A percentile compares a stretch with the other conserved stretches of the same genome.
phyloP scores from a whole-genome alignment of 2,113 vertebrate genomes.

The Ageneiosus marmoratus region DNA sequence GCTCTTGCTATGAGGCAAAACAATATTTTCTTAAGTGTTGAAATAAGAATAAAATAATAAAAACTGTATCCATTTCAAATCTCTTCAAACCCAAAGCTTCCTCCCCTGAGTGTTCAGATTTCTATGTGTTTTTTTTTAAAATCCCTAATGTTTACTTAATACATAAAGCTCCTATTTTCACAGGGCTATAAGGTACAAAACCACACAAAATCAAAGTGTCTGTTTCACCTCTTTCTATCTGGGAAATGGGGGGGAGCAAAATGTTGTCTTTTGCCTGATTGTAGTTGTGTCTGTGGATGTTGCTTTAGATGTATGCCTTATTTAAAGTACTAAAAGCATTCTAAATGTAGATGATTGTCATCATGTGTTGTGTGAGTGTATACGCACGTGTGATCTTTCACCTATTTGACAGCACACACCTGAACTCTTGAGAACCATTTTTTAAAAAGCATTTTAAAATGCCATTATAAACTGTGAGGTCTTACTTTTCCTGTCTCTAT shows the following conservation, averaged over 20 bases:
- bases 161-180: constrained; percentile 26
- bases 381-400: constrained; percentile 52
- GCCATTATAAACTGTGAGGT: constrained; percentile 50
- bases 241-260: constrained; percentile 40
- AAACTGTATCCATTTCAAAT: constrained; percentile 11
- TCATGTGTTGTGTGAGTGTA: constrained; percentile 58
- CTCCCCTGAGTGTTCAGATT: not conserved
- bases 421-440: not conserved
- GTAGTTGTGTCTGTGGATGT: constrained; percentile 58
- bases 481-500: constrained; percentile 32
- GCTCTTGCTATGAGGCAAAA: constrained; percentile 28
- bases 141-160: not conserved
- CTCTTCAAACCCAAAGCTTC: not conserved
- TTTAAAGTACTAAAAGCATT: constrained; percentile 56
- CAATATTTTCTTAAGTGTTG: constrained; percentile 47
- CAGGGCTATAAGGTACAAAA: constrained; percentile 65
- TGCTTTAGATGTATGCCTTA: constrained; percentile 59
- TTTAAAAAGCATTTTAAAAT: constrained; percentile 19
- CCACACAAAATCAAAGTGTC: constrained; percentile 55
- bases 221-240: constrained; percentile 9
- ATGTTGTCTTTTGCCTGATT: constrained; percentile 23
- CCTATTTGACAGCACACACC: not conserved
- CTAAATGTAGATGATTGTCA: constrained; percentile 49
- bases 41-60: constrained; percentile 18
- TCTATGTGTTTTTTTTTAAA: not conserved